phyloP scores from a whole-genome alignment of 2,888 invertebrate species.

The Elaeidobius kamerunicus region DNA sequence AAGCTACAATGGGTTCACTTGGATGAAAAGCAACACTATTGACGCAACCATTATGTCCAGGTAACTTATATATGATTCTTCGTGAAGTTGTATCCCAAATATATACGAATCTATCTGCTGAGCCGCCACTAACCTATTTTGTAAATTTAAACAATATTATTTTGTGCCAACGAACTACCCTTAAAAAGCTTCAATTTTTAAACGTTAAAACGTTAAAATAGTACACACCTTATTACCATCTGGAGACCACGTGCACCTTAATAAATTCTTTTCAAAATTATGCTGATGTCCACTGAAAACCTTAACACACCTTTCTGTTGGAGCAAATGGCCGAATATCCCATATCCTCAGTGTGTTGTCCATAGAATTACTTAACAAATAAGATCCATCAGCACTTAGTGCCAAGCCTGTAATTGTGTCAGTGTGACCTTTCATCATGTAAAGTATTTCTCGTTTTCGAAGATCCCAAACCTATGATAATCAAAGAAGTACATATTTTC shows the following conservation, averaged over 20 bases:
- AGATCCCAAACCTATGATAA: constrained; percentile 84
- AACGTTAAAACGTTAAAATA: background rate
- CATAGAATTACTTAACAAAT: constrained; percentile 94
- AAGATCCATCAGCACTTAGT: constrained; percentile 81
- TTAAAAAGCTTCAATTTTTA: background rate
- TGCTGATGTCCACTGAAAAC: constrained; percentile 82
- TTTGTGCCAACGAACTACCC: background rate
- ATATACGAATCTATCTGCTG: constrained; percentile 93
- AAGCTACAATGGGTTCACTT: constrained; percentile 87
- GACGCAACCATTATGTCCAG: constrained; percentile 97
- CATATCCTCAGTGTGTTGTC: constrained; percentile 93
- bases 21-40: constrained; percentile 96
- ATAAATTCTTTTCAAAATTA: constrained; percentile 95
- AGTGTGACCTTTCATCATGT: constrained; percentile 87
- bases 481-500: no score
- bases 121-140: constrained; percentile 66
- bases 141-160: background rate
- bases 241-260: constrained; percentile 80
- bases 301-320: constrained; percentile 89
- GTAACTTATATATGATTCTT: constrained; percentile 91
- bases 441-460: constrained; percentile 79
- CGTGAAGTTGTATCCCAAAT: constrained; percentile 96
- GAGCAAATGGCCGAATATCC: constrained; percentile 95
- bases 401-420: constrained; percentile 93
- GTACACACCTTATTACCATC: constrained; percentile 35